These are phyloP conservation scores for Sinocyclocheilus maitianheensis DNA, from an alignment of 2,113 vertebrate species.

Conservation along the genomic window DNA sequence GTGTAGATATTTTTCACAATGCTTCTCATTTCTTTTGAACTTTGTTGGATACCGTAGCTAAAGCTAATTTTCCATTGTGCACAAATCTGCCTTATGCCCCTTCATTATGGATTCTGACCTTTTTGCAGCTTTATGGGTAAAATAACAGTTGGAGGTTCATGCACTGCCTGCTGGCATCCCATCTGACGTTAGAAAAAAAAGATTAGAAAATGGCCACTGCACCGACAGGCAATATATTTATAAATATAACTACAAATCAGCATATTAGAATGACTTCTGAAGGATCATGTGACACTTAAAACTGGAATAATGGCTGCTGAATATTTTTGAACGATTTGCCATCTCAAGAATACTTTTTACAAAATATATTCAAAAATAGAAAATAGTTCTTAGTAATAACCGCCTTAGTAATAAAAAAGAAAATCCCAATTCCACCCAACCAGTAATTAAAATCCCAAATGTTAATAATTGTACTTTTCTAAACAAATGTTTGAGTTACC, in stretches of 20 bases:
- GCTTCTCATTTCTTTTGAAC: constrained; percentile 4
- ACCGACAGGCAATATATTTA: background rate
- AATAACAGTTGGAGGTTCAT: constrained; percentile 16
- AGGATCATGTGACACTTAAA: background rate
- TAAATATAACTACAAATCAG: background rate
- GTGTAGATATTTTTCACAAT: background rate
- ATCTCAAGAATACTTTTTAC: too few relatives aligned
- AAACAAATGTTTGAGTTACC: background rate
- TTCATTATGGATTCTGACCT: background rate
- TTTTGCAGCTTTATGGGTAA: background rate
- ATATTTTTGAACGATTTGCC: background rate
- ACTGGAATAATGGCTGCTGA: background rate
- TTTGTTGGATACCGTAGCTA: background rate
- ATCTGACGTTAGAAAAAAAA: background rate
- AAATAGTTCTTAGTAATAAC: too few relatives aligned
- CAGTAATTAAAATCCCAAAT: background rate
- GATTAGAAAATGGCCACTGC: background rate
- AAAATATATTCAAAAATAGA: background rate
- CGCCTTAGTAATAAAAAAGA: background rate
- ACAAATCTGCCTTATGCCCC: background rate
- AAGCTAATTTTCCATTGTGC: background rate
- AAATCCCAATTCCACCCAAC: too few relatives aligned
- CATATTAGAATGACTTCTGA: background rate
- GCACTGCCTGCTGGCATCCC: background rate
- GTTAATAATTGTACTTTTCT: background rate